A percentile compares a stretch with the other conserved stretches of the same genome.
These are phyloP conservation scores for Sinella curviseta DNA, from an alignment of 1,140 invertebrate genomes.

Conservation along the genomic window DNA sequence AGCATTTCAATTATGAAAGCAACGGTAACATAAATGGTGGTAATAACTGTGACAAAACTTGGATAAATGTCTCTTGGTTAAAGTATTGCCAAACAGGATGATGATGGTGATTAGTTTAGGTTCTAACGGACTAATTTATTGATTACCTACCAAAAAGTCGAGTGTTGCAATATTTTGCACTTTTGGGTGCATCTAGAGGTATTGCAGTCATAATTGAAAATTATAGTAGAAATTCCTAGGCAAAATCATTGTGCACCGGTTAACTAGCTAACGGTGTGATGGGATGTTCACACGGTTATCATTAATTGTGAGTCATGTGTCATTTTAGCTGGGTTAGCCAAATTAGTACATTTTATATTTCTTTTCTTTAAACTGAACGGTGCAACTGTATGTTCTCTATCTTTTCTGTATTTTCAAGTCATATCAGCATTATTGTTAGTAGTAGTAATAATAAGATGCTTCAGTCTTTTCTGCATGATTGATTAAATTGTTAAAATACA, in stretches of 20 bases:
- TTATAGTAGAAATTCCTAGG: not conserved
- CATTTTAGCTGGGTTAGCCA: too few relatives aligned
- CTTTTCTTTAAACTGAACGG: too few relatives aligned
- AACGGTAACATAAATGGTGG: constrained; percentile 8
- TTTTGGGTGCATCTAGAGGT: too few relatives aligned
- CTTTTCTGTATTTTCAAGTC: too few relatives aligned
- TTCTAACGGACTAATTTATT: not conserved
- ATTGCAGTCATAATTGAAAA: constrained; percentile 13
- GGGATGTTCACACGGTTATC: not conserved
- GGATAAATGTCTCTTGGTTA: too few relatives aligned
- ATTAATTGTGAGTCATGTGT: too few relatives aligned
- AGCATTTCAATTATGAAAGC: constrained; percentile 28
- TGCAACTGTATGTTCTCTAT: too few relatives aligned
- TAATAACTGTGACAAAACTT: too few relatives aligned
- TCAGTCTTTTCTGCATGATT: constrained; percentile 21
- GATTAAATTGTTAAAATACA: not conserved
- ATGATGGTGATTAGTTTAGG: not conserved
- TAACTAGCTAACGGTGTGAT: too few relatives aligned
- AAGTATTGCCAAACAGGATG: too few relatives aligned
- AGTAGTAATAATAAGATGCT: not conserved
- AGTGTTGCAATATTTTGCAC: not conserved
- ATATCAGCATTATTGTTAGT: too few relatives aligned
- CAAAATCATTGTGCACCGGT: constrained; percentile 16
- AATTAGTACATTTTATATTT: too few relatives aligned
- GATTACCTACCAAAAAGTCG: not conserved